These are phyloP conservation scores for Macrostomum lignano DNA, from an alignment of 1,140 invertebrate species.

Conservation along the genomic window DNA sequence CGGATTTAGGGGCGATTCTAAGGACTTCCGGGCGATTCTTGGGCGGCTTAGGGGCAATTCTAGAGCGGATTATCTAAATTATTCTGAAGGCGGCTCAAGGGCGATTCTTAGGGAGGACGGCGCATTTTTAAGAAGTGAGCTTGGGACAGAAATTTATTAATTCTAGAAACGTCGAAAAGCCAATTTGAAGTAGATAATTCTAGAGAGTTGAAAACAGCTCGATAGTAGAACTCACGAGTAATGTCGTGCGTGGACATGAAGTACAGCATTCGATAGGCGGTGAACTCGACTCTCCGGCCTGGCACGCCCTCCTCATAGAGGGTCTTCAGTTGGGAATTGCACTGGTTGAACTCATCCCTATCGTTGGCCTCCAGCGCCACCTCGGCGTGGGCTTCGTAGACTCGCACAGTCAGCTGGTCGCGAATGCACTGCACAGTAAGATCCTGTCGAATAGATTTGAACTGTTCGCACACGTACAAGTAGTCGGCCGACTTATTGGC, in stretches of 20 bases:
- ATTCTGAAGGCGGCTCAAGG: no score
- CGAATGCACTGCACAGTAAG: constrained; percentile 81
- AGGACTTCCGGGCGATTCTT: no score
- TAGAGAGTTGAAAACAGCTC: no score
- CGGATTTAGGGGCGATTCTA: no score
- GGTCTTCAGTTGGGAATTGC: constrained; percentile 78
- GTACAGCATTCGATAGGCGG: constrained; percentile 71
- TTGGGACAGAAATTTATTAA: no score
- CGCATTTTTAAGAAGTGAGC: no score
- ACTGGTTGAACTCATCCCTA: constrained; percentile 93
- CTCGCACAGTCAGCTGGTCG: constrained; percentile 67
- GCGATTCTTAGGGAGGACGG: no score
- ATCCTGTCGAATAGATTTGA: constrained; percentile 93
- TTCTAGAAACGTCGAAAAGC: no score
- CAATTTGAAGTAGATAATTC: no score
- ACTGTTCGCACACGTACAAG: constrained; percentile 67
- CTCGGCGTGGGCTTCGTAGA: constrained; percentile 87
- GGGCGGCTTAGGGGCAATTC: no score
- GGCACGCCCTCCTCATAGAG: constrained; percentile 35
- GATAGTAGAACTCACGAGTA: no score
- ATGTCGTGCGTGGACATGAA: constrained; percentile 62
- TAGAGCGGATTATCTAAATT: no score
- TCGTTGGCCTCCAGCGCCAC: constrained; percentile 70
- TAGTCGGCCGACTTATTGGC: constrained; percentile 1
- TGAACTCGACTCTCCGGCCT: constrained; percentile 50